Evolutionary conservation across 2,797 vertebrate species (phyloP).

Genomic region (Sebastes taczanowskii): DNA sequence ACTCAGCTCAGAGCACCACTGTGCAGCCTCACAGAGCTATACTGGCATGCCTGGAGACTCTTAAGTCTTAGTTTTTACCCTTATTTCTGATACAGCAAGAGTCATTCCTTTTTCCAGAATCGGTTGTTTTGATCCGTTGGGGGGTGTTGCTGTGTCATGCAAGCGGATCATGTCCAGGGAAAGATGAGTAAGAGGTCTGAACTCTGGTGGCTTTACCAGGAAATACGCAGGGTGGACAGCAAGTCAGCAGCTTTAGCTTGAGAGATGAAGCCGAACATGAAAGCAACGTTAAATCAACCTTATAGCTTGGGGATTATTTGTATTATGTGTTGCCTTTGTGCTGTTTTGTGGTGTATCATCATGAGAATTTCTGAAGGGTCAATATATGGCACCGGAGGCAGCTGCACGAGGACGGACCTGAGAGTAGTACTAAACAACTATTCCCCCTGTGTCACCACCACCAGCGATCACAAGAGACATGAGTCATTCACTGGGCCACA

Average conservation of each 20-base stretch:
- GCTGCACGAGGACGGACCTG: not conserved
- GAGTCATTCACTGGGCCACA: constrained; percentile 8
- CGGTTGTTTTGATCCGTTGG: constrained; percentile 23
- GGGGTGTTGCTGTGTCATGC: constrained; percentile 40
- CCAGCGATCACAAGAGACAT: constrained; percentile 18
- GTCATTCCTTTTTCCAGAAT: constrained; percentile 40
- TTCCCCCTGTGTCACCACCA: constrained; percentile 9
- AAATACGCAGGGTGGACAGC: constrained; percentile 7
- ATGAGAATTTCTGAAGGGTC: not conserved
- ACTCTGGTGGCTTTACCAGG: constrained; percentile 29
- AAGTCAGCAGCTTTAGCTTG: constrained; percentile 7
- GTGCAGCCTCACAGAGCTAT: not conserved
- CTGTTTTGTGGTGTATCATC: not conserved
- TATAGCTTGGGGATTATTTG: not conserved
- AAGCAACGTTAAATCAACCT: not conserved
- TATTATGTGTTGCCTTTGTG: not conserved
- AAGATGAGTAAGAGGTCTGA: constrained; percentile 48
- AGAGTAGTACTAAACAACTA: constrained; percentile 25
- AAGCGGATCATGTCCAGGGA: constrained; percentile 45
- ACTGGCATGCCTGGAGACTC: not conserved
- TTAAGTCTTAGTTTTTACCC: not conserved
- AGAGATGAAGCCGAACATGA: not conserved
- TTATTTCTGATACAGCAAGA: not conserved
- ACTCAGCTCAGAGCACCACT: not conserved
- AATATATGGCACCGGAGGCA: not conserved